Conservation (phyloP, 2,888 invertebrate genomes). For the Scrobipalpa atriplicella region DNA sequence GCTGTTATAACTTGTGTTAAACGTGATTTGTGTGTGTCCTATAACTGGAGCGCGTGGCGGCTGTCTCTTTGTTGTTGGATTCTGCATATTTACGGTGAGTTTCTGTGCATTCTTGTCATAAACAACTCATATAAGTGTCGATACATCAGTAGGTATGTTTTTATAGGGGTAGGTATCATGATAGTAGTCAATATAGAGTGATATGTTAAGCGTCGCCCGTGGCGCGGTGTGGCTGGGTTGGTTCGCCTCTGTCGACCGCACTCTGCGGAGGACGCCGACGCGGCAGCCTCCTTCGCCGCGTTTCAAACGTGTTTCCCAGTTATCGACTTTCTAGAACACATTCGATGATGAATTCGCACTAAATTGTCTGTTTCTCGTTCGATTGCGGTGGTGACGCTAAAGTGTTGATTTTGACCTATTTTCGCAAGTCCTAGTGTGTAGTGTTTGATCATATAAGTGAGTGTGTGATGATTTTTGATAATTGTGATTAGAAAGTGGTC, state of each 20-base stretch:
- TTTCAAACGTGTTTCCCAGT: slow-evolving; percentile 62
- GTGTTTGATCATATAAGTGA: slow-evolving; percentile 7
- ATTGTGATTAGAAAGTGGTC: slow-evolving; percentile 12
- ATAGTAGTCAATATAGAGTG: slow-evolving; percentile 51
- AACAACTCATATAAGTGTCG: slow-evolving; percentile 40
- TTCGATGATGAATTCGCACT: slow-evolving; percentile 31
- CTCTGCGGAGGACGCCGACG: slow-evolving; percentile 68
- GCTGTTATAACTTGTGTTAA: slow-evolving; percentile 68
- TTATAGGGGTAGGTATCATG: slow-evolving; percentile 34
- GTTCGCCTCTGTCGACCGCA: slow-evolving; percentile 33
- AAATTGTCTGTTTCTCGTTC: slow-evolving; percentile 24
- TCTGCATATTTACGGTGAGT: slow-evolving; percentile 77
- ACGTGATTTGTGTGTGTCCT: slow-evolving; percentile 80
- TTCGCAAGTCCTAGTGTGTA: slow-evolving; percentile 37
- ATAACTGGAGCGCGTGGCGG: slow-evolving; percentile 82
- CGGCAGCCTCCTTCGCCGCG: slow-evolving; percentile 62
- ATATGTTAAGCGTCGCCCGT: slow-evolving; percentile 65
- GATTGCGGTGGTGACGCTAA: slow-evolving; percentile 24
- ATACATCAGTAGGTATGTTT: slow-evolving; percentile 39
- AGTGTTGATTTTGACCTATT: slow-evolving; percentile 49
- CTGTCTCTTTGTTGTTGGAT: slow-evolving; percentile 82
- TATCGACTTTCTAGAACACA: slow-evolving; percentile 66
- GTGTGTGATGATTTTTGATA: not conserved
- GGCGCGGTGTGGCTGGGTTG: slow-evolving; percentile 43
- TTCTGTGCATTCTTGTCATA: slow-evolving; percentile 48